phyloP scores from a whole-genome alignment of 2,113 vertebrate genomes.

The Zonotrichia leucophrys region DNA sequence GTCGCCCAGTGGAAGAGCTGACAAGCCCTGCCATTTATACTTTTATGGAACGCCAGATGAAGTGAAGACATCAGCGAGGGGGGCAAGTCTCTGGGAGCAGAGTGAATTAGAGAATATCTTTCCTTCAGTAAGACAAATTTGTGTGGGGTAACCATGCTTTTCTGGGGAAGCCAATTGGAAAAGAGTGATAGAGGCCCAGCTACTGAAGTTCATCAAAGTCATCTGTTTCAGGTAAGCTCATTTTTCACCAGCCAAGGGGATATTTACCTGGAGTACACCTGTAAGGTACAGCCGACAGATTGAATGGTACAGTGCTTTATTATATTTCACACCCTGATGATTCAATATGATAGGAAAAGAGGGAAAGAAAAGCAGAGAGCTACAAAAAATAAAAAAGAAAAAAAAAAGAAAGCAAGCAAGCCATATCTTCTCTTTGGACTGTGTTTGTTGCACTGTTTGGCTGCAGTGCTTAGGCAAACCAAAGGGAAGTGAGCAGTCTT shows the following conservation, averaged over 20 bases:
- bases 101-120: conserved; percentile 85
- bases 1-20: background rate
- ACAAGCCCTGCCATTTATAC: conserved; percentile 42
- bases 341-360: conserved; percentile 78
- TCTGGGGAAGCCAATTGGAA: conserved; percentile 94
- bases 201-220: conserved; percentile 98
- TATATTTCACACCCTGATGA: conserved; percentile 98
- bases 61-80: conserved; percentile 42
- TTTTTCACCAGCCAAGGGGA: conserved; percentile 97
- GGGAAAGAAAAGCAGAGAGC: conserved; percentile 27
- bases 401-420: background rate
- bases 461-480: background rate
- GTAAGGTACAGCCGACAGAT: conserved; percentile 91
- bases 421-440: background rate
- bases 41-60: conserved; percentile 44
- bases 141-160: conserved; percentile 76
- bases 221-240: conserved; percentile 86
- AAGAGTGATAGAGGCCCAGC: conserved; percentile 93
- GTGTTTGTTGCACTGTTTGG: background rate
- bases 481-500: background rate
- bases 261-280: conserved; percentile 92
- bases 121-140: conserved; percentile 97
- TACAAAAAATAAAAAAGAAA: background rate
- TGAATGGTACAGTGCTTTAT: conserved; percentile 95
- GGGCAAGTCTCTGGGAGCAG: conserved; percentile 42